Evolutionary conservation across 1,140 invertebrate species (phyloP), one percentile per base, ranked within the genome.

Genomic region (Atta texana): DNA sequence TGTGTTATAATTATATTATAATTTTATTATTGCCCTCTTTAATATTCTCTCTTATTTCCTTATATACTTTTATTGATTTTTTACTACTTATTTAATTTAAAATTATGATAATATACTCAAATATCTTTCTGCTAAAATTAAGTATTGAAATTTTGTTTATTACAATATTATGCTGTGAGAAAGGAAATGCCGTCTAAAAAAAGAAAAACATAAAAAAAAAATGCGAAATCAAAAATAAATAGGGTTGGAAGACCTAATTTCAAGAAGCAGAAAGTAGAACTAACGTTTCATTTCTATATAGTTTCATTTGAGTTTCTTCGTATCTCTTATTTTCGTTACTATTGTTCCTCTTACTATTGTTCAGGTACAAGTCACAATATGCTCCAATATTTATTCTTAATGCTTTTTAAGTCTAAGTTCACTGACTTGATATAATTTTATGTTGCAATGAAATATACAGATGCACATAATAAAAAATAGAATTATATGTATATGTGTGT

Each of bases 271-370:
- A 69, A 24, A 69, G 44, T 80, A 82, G 85, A 91, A 92, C 91
- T 89, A 91, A 92, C 88, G 84, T 92, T 92, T 92, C 89, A 92
- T 92, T 92, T 92, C 88, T 81, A 63, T 63, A 68, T 39, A 77
- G 68, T 81, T 72, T 86, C 21, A 34, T 86, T 84, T 55, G 71
- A 61, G 2, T 39, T 39, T n/a, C 28, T 31, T 18, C 39, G 53
- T 69, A 49, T 69, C 64, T 81, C 44, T 78, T 71, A 75, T 80
- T 53, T 86, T 10, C 61, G 28, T 21, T 53, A 49, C 31, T n/a
- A n/a, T n/a, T n/a, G n/a, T 57, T 59, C 7, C 18, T 59, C 7
- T 55, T 49, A 49, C 34, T 39, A 5, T 51, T 66, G 31, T 49
- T 8, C 49, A 59, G 75, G 57, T 39, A 75, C 49, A 21, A 85